Percentiles rank a stretch among this genome's conserved stretches.
Evolutionary conservation across 2,888 invertebrate genomes (phyloP).

Genomic region (Tetragnatha montana): DNA sequence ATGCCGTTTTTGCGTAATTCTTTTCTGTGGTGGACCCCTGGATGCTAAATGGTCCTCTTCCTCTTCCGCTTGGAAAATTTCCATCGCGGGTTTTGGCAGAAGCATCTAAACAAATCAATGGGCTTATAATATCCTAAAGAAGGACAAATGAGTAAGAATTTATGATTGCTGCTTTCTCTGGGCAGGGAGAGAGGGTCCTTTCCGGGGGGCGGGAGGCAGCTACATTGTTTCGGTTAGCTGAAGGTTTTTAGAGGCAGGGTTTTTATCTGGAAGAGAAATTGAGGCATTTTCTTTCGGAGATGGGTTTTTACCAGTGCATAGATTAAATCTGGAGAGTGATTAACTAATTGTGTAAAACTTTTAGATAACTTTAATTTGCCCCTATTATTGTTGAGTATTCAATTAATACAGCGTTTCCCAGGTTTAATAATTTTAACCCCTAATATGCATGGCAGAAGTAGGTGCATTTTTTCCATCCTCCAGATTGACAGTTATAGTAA

Average conservation of each 20-base stretch:
- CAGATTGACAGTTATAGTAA: no score
- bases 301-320: no score
- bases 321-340: no score
- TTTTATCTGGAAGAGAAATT: no score
- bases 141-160: constrained; percentile 43
- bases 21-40: constrained; percentile 25
- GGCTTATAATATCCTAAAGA: constrained; percentile 45
- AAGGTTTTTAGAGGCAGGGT: background rate
- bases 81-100: constrained; percentile 51
- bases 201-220: background rate
- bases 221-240: background rate
- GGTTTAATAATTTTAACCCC: no score
- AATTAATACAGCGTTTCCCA: no score
- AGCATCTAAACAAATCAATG: constrained; percentile 50
- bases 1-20: constrained; percentile 4
- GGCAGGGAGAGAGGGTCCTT: background rate
- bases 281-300: no score
- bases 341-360: no score
- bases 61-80: constrained; percentile 50
- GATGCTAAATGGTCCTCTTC: constrained; percentile 52
- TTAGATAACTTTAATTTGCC: no score
- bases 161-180: background rate
- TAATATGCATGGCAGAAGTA: no score
- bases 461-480: no score
- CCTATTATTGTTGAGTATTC: no score